Evolutionary conservation across 2,113 vertebrate genomes (phyloP).

Genomic region (Siniperca chuatsi): DNA sequence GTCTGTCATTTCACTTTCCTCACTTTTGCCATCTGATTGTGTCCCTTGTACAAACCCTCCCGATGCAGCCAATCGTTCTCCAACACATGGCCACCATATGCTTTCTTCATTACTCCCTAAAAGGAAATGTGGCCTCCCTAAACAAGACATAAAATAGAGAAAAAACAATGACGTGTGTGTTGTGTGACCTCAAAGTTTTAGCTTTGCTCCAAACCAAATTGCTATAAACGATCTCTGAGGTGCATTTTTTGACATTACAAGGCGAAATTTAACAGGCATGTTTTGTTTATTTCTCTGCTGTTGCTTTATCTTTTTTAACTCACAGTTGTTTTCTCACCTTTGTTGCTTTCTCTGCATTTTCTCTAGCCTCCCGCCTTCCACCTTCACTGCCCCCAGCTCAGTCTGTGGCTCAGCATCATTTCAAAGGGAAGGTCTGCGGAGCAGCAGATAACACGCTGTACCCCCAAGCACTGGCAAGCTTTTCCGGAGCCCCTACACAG

Average conservation of each 20-base stretch:
- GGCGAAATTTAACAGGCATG: neutral
- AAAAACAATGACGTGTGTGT: slow-evolving; percentile 2
- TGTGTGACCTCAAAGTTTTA: neutral
- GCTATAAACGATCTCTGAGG: neutral
- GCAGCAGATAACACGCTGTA: slow-evolving; percentile 73
- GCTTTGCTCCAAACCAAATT: neutral
- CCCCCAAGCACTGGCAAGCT: slow-evolving; percentile 56
- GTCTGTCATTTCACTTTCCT: slow-evolving; percentile 67
- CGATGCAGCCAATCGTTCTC: slow-evolving; percentile 22
- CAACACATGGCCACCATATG: slow-evolving; percentile 71
- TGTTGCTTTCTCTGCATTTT: slow-evolving; percentile 47
- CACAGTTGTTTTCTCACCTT: slow-evolving; percentile 38
- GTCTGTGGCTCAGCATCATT: slow-evolving; percentile 67
- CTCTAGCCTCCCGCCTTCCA: slow-evolving; percentile 53
- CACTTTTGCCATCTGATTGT: slow-evolving; percentile 50
- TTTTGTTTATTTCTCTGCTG: slow-evolving; percentile 21
- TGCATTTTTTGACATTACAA: neutral
- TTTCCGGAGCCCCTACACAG: slow-evolving; percentile 51
- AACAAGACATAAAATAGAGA: slow-evolving; percentile 19
- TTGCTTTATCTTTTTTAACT: slow-evolving; percentile 6
- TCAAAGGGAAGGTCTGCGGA: slow-evolving; percentile 77
- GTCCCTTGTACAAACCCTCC: slow-evolving; percentile 6
- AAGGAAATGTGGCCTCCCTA: slow-evolving; percentile 41
- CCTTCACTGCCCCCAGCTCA: slow-evolving; percentile 58
- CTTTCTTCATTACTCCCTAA: slow-evolving; percentile 44